Evolutionary conservation across 2,888 invertebrate genomes (phyloP).

Genomic region (Podabrus alpinus): DNA sequence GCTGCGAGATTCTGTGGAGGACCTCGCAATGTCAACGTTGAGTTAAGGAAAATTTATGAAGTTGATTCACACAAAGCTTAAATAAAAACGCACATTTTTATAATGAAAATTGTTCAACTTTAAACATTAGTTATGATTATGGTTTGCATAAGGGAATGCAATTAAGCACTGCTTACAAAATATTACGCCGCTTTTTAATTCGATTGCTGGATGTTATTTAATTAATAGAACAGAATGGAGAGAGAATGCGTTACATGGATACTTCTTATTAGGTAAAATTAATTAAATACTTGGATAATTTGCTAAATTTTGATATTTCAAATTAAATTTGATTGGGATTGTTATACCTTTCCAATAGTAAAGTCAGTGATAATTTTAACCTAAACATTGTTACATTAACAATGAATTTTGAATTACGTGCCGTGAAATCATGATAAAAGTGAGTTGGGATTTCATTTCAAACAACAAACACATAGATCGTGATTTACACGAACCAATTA

Average conservation of each 20-base stretch:
- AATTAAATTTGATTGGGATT: not conserved
- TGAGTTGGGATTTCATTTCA: constrained; percentile 27
- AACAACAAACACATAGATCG: constrained; percentile 31
- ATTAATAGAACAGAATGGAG: not conserved
- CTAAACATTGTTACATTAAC: constrained; percentile 1
- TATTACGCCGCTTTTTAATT: not conserved
- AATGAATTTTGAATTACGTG: constrained; percentile 5
- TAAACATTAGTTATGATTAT: not conserved
- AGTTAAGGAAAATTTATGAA: constrained; percentile 42
- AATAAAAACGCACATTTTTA: constrained; percentile 35
- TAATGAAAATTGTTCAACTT: constrained; percentile 12
- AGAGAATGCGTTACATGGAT: too few relatives aligned
- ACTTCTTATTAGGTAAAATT: not conserved
- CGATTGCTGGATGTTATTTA: not conserved
- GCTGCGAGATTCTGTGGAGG: constrained; percentile 25
- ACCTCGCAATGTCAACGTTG: constrained; percentile 32
- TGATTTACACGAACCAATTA: constrained; percentile 46
- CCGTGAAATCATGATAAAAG: constrained; percentile 22
- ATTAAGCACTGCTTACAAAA: not conserved
- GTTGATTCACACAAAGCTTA: constrained; percentile 39
- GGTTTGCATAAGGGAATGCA: not conserved
- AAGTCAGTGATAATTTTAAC: not conserved
- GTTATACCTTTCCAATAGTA: not conserved
- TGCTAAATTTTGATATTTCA: not conserved
- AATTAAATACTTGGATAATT: not conserved